Evolutionary conservation across 2,888 invertebrate species (phyloP).

Genomic region (Nomada flava): DNA sequence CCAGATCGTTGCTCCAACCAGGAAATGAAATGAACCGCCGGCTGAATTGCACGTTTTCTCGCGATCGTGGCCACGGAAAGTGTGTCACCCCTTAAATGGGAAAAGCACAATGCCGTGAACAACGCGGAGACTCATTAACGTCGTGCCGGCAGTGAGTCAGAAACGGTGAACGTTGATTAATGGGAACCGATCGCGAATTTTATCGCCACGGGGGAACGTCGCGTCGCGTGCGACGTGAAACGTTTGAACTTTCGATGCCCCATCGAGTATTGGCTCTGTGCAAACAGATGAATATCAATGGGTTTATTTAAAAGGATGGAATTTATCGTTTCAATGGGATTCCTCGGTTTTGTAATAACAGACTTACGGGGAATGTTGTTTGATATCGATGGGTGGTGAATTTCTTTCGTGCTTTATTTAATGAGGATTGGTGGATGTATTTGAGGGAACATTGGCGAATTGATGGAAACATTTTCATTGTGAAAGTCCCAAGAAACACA

Average conservation of each 20-base stretch:
- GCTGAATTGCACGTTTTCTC: conserved; percentile 81
- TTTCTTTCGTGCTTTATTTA: no score
- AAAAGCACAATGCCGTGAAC: conserved; percentile 66
- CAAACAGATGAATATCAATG: no score
- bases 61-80: conserved; percentile 74
- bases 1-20: conserved; percentile 81
- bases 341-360: no score
- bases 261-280: no score
- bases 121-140: conserved; percentile 47
- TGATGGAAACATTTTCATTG: no score
- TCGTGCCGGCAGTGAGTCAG: conserved; percentile 19
- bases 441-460: no score
- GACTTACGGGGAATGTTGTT: no score
- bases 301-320: no score
- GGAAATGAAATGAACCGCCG: conserved; percentile 78
- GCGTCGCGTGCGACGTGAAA: background rate
- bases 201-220: background rate
- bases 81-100: conserved; percentile 72
- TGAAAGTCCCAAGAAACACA: no score
- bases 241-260: background rate
- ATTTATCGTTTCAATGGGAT: no score
- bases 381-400: no score
- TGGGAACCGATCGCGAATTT: conserved; percentile 21
- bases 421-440: no score
- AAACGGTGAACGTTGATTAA: conserved; percentile 29